Conservation (phyloP, 2,113 vertebrate species). For the Rhabdornis inornatus region DNA sequence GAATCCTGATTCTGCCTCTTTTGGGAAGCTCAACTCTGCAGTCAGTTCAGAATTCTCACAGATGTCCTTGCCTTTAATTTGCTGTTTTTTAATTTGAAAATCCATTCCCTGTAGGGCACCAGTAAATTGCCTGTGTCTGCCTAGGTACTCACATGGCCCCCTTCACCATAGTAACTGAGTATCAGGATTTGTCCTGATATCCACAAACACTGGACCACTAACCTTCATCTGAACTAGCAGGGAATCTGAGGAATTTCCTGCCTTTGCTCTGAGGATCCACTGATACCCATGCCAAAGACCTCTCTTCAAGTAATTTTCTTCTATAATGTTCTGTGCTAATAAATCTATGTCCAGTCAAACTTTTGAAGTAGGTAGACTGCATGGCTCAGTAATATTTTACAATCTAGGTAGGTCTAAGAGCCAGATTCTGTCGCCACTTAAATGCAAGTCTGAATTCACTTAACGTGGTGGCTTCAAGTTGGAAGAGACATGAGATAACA, state of each 20-base stretch:
- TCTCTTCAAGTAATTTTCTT: neutral
- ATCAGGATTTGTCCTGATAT: neutral
- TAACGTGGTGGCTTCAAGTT: neutral
- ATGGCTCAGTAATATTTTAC: neutral
- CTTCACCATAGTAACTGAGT: neutral
- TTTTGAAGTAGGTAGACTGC: neutral
- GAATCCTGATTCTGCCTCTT: neutral
- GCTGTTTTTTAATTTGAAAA: conserved; percentile 21
- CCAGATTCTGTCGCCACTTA: neutral
- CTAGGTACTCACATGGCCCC: neutral
- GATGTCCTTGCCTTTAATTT: conserved; percentile 37
- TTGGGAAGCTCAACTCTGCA: neutral
- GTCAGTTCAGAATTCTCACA: neutral
- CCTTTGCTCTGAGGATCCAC: neutral
- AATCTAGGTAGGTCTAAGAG: neutral
- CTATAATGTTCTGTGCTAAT: neutral
- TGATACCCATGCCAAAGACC: neutral
- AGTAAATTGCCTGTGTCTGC: neutral
- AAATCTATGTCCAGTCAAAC: neutral
- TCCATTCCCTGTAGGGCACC: neutral
- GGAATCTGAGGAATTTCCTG: neutral
- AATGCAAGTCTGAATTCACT: neutral
- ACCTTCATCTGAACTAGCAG: neutral
- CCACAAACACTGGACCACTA: neutral
- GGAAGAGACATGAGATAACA: neutral